Conservation (phyloP, 2,797 vertebrate genomes). For the Sebastes minor region DNA sequence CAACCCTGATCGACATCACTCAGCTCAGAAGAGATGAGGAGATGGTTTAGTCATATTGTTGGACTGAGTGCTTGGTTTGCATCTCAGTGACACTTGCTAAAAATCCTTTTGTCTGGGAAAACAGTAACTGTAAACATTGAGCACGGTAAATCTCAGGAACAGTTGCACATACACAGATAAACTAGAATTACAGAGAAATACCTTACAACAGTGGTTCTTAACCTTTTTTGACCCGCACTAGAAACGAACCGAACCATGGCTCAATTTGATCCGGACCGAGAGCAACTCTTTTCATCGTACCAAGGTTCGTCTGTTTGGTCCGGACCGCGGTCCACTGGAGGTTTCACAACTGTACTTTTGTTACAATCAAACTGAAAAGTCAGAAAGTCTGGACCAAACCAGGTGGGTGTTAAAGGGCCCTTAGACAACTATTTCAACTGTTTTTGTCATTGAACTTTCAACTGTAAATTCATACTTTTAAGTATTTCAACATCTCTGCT, state of each 20-base stretch:
- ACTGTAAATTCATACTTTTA: neutral
- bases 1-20: slow-evolving; percentile 59
- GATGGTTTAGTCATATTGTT: slow-evolving; percentile 51
- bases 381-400: neutral
- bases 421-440: neutral
- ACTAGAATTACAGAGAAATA: neutral
- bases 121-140: slow-evolving; percentile 1
- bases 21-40: slow-evolving; percentile 26
- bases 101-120: neutral
- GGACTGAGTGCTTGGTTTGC: slow-evolving; percentile 23
- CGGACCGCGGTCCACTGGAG: neutral
- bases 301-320: neutral
- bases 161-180: neutral
- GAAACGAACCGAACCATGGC: neutral
- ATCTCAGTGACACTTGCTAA: slow-evolving; percentile 35
- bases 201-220: neutral
- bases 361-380: neutral
- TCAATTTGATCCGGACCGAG: neutral
- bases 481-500: neutral
- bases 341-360: neutral
- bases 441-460: too few species aligned
- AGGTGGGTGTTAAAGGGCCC: neutral
- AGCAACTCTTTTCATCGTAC: neutral
- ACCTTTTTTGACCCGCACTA: neutral
- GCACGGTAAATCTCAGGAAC: neutral